These are phyloP conservation scores for Poeciliopsis infans DNA, from an alignment of 2,797 vertebrate genomes.

Conservation along the genomic window DNA sequence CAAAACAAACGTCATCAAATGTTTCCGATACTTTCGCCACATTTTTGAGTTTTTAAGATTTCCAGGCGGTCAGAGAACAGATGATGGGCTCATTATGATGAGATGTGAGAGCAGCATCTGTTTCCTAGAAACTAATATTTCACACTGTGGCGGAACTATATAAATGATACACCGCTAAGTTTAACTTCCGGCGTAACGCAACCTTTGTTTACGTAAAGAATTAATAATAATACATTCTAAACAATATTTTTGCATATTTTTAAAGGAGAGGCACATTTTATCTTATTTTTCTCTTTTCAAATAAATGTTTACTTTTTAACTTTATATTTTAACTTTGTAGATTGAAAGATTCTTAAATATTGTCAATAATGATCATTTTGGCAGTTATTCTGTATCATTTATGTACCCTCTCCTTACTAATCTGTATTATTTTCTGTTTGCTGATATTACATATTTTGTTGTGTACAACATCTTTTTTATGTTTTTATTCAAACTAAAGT, in stretches of 20 bases:
- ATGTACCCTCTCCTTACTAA: neutral
- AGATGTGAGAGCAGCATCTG: neutral
- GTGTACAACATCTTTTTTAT: neutral
- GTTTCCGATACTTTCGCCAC: slow-evolving; percentile 13
- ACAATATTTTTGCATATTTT: neutral
- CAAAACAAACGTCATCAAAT: slow-evolving; percentile 25
- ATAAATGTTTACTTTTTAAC: neutral
- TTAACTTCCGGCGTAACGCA: slow-evolving; percentile 23
- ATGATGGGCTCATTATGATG: slow-evolving; percentile 31
- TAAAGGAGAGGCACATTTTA: neutral
- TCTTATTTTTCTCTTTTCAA: neutral
- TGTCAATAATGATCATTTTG: neutral
- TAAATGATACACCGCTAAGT: slow-evolving; percentile 17
- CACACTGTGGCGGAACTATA: slow-evolving; percentile 19
- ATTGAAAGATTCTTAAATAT: neutral
- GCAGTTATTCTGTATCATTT: neutral
- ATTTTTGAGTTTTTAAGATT: slow-evolving; percentile 40
- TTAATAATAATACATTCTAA: neutral
- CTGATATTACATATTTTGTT: neutral
- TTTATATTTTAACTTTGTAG: neutral
- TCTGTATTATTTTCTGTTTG: neutral
- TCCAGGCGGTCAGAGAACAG: rapidly evolving
- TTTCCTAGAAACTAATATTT: neutral
- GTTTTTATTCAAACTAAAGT: neutral
- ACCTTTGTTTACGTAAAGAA: neutral